Conservation (phyloP, 2,888 invertebrate genomes). For the Dione vanillae region DNA sequence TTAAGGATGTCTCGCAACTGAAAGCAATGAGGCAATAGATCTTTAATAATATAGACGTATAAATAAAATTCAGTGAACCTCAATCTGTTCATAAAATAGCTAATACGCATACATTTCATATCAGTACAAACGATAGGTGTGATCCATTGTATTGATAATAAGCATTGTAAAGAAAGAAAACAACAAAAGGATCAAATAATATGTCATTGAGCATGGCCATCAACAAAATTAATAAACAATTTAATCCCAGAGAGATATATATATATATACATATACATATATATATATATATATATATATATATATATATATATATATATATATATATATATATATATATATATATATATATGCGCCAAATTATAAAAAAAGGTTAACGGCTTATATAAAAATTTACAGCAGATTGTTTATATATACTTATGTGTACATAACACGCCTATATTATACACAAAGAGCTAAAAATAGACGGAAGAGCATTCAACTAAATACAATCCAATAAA, state of each 20-base stretch:
- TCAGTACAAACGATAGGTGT: background rate
- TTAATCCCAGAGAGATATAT: constrained; percentile 12
- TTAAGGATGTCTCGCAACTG: too few relatives aligned
- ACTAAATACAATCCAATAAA: constrained; percentile 40
- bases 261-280: too few relatives aligned
- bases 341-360: too few relatives aligned
- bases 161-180: background rate
- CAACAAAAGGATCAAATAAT: constrained; percentile 16
- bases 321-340: too few relatives aligned
- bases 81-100: background rate
- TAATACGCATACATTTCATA: background rate
- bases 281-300: too few relatives aligned
- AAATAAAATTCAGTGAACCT: background rate
- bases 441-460: constrained; percentile 20
- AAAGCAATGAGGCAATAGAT: too few relatives aligned
- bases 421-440: background rate
- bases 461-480: constrained; percentile 30
- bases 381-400: background rate
- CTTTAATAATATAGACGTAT: too few relatives aligned
- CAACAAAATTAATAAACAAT: background rate
- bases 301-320: too few relatives aligned
- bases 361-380: background rate
- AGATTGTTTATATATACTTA: background rate
- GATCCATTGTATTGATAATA: background rate
- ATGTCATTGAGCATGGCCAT: constrained; percentile 4